Base-by-base conservation (phyloP, 2,888 invertebrate species). In the Carcina quercana region DNA sequence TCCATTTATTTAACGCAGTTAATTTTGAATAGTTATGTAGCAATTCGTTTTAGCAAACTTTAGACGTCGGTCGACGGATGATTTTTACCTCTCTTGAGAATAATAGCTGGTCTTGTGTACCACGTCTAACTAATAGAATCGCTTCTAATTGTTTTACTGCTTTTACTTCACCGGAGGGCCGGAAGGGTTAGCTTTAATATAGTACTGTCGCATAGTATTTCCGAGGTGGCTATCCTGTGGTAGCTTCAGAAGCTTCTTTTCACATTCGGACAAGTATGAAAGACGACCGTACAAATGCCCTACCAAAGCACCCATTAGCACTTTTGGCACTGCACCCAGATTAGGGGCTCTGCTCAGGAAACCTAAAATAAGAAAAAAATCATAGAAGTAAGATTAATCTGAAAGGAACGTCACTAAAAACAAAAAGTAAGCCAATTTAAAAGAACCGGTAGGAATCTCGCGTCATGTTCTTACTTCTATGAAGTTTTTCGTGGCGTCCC, bases 261-360 rank as follows among this genome's bases (percentile, higher is more conserved):
- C 91, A 67, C 93, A 95, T 44, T 79, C 78, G 7, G 74, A 61
- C 48, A 91, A 88, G 60, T 92, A 94, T 2, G 93, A 91, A 27
- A 92, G 60, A 61, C 94, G 92, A 2, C 94, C 95, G 6, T 87
- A 32, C 44, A 91, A 85, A 69, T 92, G 93, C 1, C 93, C 94
- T 22, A 90, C 26, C 3, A 89, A 53, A 2, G 86, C 86, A 13
- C 90, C 89, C 17, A 84, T 60, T 1, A 86, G 48, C 12, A 92
- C 86, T 72, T 93, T 93, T 2, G 92, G 92, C 8, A 79, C 66
- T 1, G 87, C 83, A 8, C 93, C 93, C 66, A 87, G 92, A 53
- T 86, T 86, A n/a, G 83, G 67, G 60, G 80, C 86, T 25, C 80
- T 59, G 43, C 65, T 82, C 50, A 89, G 59, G 50, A 71, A 69